Evolutionary conservation across 2,888 invertebrate species (phyloP).

Genomic region (Ferrisia virgata): DNA sequence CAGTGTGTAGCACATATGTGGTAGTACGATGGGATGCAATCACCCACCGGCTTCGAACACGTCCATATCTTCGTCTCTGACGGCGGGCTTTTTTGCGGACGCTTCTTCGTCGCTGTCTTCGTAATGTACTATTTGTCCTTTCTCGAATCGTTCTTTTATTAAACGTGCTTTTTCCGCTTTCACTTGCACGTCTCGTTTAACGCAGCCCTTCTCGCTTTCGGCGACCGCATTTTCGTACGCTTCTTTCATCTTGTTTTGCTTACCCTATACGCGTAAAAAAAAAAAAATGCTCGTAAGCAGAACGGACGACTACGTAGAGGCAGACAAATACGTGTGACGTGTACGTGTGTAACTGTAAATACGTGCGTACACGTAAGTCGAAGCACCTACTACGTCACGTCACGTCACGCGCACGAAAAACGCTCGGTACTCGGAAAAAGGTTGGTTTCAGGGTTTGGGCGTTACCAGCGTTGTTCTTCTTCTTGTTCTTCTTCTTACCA

Average conservation of each 20-base stretch:
- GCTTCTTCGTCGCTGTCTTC: constrained; percentile 62
- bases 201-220: constrained; percentile 66
- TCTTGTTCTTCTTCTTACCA: too few relatives aligned
- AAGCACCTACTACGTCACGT: neutral
- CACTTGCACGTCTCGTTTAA: constrained; percentile 58
- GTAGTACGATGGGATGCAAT: neutral
- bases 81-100: constrained; percentile 46
- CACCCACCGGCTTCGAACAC: constrained; percentile 74
- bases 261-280: constrained; percentile 61
- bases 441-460: too few relatives aligned
- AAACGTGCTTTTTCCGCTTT: constrained; percentile 62
- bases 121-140: constrained; percentile 64
- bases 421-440: constrained; percentile 44
- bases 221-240: constrained; percentile 87
- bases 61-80: constrained; percentile 60
- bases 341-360: neutral
- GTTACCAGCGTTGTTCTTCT: too few relatives aligned
- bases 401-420: neutral
- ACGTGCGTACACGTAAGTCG: neutral
- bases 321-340: neutral
- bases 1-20: too few relatives aligned
- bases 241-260: constrained; percentile 86
- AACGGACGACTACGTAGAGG: neutral
- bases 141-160: constrained; percentile 77
- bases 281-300: too few relatives aligned